Base-by-base conservation (phyloP, 2,797 vertebrate species). In the Miichthys miiuy region DNA sequence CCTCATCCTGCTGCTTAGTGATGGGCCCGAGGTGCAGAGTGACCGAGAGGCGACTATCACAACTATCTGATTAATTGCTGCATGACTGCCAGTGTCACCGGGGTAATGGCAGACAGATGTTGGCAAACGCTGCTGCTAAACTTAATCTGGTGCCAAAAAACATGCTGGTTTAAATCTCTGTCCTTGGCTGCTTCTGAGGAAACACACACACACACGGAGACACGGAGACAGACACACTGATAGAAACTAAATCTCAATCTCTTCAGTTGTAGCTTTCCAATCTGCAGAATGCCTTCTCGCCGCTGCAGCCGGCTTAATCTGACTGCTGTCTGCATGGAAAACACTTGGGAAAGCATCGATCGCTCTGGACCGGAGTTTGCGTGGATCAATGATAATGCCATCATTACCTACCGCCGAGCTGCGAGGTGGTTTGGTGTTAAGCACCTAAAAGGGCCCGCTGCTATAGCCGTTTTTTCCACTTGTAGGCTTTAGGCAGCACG, bases 81-180 rank as follows among this genome's bases (percentile, higher is more conserved):
- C 81, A 69, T 78, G 89, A 76, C 84, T 84, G 83, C 80, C 80
- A 84, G 85, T 80, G 87, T 86, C 87, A 83, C 58, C 27, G 71
- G 83, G 82, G 79, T 88, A 85, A 91, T 86, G 79, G 87, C 73
- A 81, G 84, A 87, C 91, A 94, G 93, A 94, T 93, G 93, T 81
- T 89, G 88, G 85, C 87, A 84, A 81, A 87, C 3, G 68, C 78
- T 56, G 75, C 8, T 60, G 72, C 82, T 51, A 21, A 65, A 75
- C 83, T 87, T 93, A 91, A 93, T 91, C 92, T 75, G 75, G 41
- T 79, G 79, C 80, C 81, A 79, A 83, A 75, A 85, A 91, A 91
- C 78, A 86, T 55, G 68, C 44, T 27, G 81, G 66, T 76, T 87
- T 77, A 83, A 88, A 91, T 74, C 80, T 82, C 42, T 71, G 79